These are phyloP conservation scores for Orthosia incerta DNA, from an alignment of 2,888 invertebrate species.

Conservation along the genomic window DNA sequence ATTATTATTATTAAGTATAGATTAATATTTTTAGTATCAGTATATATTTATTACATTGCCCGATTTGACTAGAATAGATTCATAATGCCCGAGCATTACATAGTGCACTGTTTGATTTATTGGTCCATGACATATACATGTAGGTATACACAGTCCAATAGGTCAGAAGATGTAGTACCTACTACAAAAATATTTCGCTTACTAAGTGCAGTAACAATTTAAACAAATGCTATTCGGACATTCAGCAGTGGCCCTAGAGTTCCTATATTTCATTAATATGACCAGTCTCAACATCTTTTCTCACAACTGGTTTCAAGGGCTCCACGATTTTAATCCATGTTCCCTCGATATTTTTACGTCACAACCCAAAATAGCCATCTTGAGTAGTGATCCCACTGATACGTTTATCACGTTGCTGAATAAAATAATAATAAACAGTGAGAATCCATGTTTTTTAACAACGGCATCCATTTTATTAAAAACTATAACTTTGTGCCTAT, in stretches of 20 bases:
- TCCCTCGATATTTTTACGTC: not conserved
- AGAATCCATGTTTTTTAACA: conserved; percentile 31
- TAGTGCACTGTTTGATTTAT: too few relatives aligned
- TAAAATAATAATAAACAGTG: conserved; percentile 52
- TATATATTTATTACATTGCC: too few relatives aligned
- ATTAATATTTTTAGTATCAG: too few relatives aligned
- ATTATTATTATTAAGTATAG: too few relatives aligned
- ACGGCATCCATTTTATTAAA: conserved; percentile 42
- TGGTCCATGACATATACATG: too few relatives aligned
- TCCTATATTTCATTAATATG: not conserved
- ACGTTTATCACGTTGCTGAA: conserved; percentile 34
- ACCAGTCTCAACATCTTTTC: not conserved
- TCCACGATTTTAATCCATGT: not conserved
- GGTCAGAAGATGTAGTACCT: too few relatives aligned
- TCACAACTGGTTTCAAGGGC: not conserved
- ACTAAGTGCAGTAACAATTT: not conserved
- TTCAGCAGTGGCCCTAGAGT: not conserved
- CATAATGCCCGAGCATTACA: too few relatives aligned
- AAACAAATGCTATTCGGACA: not conserved
- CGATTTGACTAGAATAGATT: too few relatives aligned
- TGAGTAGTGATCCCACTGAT: conserved; percentile 28
- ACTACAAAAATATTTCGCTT: too few relatives aligned
- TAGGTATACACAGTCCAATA: too few relatives aligned
- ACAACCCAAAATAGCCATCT: conserved; percentile 7
- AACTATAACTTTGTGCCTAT: conserved; percentile 28